Evolutionary conservation across 2,888 invertebrate species (phyloP), one percentile per base, ranked within the genome.

Genomic region (Adelphocoris suturalis): DNA sequence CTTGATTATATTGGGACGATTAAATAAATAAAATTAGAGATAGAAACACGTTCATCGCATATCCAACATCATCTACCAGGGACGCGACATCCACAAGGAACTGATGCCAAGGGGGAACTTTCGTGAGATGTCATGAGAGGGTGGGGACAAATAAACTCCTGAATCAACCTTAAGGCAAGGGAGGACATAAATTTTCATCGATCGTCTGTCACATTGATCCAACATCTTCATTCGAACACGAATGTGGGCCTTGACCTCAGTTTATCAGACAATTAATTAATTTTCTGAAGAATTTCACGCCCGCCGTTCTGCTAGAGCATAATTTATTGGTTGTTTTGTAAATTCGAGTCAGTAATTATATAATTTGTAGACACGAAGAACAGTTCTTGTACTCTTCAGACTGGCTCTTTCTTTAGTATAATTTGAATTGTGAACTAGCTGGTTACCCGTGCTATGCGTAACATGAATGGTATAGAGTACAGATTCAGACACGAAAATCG

Each of bases 121-220:
- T 19, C 23, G 16, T 13, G 16, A 12, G 5, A 27, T n/a, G 19
- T 68, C 68, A 2, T 19, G 5, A 0, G 23, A 68, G 27, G 27
- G 68, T 23, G 68, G 68, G 68, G 68, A 27, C 23, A 68, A 68
- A 68, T 68, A 68, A 68, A 68, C 68, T 68, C 68, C 23, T 68
- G 23, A 68, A 68, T 68, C 68, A 68, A 27, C 68, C 19, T n/a
- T 57, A 13, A n/a, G 57, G n/a, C 57, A 57, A 68, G 68, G 68
- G 23, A 68, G 19, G 23, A 23, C 68, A 23, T 52, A 16, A 52
- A 11, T 68, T 23, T 68, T 68, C 68, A 68, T 68, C 68, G 23
- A 23, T 68, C 23, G 68, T 12, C 9, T 13, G 68, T 23, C 68
- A n/a, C 12, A 68, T 23, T 68, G 68, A 19, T 68, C 68, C 68